These are phyloP conservation scores for Aphis gossypii DNA, from an alignment of 1,140 invertebrate genomes.

Conservation along the genomic window DNA sequence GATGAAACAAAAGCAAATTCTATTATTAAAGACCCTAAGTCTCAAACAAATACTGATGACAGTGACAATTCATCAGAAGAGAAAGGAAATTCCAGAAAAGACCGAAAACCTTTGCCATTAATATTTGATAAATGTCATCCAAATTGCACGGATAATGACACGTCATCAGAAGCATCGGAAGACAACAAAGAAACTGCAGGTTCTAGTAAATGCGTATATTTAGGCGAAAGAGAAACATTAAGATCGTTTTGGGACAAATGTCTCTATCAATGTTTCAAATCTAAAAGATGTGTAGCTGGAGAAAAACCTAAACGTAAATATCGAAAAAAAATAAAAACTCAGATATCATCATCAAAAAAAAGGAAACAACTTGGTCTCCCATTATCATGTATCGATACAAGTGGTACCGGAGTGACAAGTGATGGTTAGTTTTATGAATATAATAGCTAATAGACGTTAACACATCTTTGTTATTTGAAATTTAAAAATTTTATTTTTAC, in stretches of 20 bases:
- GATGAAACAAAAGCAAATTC: not conserved
- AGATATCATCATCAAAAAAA: not conserved
- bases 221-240: slow-evolving; percentile 43
- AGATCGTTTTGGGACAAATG: slow-evolving; percentile 53
- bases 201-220: slow-evolving; percentile 16
- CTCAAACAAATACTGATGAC: not conserved
- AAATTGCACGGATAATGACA: not conserved
- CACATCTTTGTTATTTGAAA: not conserved
- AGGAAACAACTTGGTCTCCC: not conserved
- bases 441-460: not conserved
- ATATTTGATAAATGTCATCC: not conserved
- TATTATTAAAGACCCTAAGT: not conserved
- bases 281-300: slow-evolving; percentile 49
- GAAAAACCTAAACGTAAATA: slow-evolving; percentile 48
- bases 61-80: slow-evolving; percentile 50
- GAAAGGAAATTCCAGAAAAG: slow-evolving; percentile 13
- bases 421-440: slow-evolving; percentile 27
- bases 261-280: slow-evolving; percentile 46
- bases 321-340: slow-evolving; percentile 27
- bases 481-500: not conserved
- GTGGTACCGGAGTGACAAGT: not conserved
- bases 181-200: not conserved
- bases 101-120: slow-evolving; percentile 32
- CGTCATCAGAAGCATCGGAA: slow-evolving; percentile 37
- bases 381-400: slow-evolving; percentile 39